Evolutionary conservation across 2,888 invertebrate species (phyloP).

Genomic region (Athalia circularis): DNA sequence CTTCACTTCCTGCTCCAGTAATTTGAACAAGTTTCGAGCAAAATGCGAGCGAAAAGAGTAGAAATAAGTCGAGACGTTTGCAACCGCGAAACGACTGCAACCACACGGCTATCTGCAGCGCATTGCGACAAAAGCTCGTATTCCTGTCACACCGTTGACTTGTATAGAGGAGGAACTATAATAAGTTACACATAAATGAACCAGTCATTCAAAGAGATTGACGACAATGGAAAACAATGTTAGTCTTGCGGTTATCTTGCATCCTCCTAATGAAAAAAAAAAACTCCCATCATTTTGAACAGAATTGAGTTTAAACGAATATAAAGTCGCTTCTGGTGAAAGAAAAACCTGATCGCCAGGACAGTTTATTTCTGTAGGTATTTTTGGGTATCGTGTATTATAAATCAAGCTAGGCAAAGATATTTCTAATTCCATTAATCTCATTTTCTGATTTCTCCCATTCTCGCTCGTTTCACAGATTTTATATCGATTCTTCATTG

Average conservation of each 20-base stretch:
- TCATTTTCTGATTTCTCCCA: neutral
- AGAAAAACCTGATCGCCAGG: neutral
- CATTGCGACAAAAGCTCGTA: conserved; percentile 28
- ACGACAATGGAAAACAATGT: conserved; percentile 11
- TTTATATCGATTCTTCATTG: neutral
- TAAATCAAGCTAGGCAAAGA: conserved; percentile 10
- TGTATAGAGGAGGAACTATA: neutral
- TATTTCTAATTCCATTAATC: conserved; percentile 13
- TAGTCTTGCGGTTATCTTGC: neutral
- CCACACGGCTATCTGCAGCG: neutral
- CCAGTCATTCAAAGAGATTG: conserved; percentile 5
- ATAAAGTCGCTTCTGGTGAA: neutral
- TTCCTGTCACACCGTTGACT: neutral
- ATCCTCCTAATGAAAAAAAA: neutral
- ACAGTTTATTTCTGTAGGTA: neutral
- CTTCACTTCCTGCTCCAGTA: neutral
- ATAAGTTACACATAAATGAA: conserved; percentile 13
- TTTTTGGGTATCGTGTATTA: neutral
- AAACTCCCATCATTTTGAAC: neutral
- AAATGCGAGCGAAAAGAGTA: too few species aligned
- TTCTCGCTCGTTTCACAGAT: neutral
- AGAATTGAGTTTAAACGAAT: conserved; percentile 10
- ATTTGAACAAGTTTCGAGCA: conserved; percentile 7
- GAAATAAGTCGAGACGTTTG: neutral
- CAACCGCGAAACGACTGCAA: conserved; percentile 12